Conservation (phyloP, 1,140 invertebrate genomes). For the Archegozetes longisetosus region DNA sequence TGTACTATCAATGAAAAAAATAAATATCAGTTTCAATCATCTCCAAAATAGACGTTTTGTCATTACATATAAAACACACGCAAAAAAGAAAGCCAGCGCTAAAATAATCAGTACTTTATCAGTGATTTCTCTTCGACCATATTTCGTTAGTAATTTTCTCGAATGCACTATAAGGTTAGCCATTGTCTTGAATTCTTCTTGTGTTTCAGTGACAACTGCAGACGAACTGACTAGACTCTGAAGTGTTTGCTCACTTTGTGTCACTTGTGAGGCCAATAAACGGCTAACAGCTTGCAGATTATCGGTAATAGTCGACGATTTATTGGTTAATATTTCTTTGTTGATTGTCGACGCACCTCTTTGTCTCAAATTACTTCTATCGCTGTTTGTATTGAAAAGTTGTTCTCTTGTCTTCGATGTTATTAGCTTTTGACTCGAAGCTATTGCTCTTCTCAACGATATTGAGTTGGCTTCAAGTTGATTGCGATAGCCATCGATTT, state of each 20-base stretch:
- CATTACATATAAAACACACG: slow-evolving; percentile 75
- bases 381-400: not conserved
- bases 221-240: slow-evolving; percentile 50
- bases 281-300: slow-evolving; percentile 63
- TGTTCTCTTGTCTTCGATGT: not conserved
- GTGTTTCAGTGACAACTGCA: slow-evolving; percentile 42
- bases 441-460: not conserved
- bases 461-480: slow-evolving; percentile 9
- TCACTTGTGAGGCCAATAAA: slow-evolving; percentile 65
- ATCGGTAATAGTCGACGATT: slow-evolving; percentile 50
- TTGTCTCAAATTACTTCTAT: not conserved
- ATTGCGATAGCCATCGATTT: not conserved
- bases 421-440: not conserved
- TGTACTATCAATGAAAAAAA: not conserved
- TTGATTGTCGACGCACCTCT: not conserved
- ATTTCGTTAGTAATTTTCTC: slow-evolving; percentile 78
- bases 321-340: slow-evolving; percentile 16
- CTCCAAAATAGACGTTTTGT: slow-evolving; percentile 59
- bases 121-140: slow-evolving; percentile 77
- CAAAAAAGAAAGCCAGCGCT: slow-evolving; percentile 78
- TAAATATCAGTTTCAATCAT: not conserved
- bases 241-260: slow-evolving; percentile 64
- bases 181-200: slow-evolving; percentile 67
- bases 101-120: slow-evolving; percentile 81
- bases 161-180: slow-evolving; percentile 71